phyloP scores from a whole-genome alignment of 2,113 vertebrate species.

The Tenrec ecaudatus region DNA sequence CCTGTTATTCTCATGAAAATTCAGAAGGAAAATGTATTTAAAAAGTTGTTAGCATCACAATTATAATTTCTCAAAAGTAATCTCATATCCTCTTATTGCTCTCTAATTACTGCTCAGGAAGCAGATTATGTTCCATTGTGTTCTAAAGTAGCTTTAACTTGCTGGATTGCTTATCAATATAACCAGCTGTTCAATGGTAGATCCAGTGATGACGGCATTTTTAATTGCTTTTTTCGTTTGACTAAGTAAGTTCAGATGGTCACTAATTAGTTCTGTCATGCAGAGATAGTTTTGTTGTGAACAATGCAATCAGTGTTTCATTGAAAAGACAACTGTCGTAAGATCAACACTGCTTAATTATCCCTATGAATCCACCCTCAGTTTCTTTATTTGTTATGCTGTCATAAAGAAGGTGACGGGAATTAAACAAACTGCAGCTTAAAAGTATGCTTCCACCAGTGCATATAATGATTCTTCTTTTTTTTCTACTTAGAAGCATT shows the following conservation, averaged over 20 bases:
- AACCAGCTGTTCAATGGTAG: slow-evolving; percentile 90
- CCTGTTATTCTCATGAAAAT: slow-evolving; percentile 61
- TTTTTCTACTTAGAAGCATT: slow-evolving; percentile 78
- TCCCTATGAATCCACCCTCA: slow-evolving; percentile 83
- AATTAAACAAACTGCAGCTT: slow-evolving; percentile 84
- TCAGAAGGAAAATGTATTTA: slow-evolving; percentile 68
- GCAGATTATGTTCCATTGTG: slow-evolving; percentile 89
- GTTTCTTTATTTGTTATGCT: slow-evolving; percentile 86
- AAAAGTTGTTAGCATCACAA: slow-evolving; percentile 85
- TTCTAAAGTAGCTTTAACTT: slow-evolving; percentile 90
- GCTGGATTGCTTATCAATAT: slow-evolving; percentile 92
- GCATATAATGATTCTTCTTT: slow-evolving; percentile 83
- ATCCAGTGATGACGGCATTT: slow-evolving; percentile 89
- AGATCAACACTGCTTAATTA: slow-evolving; percentile 88
- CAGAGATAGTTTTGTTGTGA: slow-evolving; percentile 89
- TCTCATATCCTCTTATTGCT: slow-evolving; percentile 84
- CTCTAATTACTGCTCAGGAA: slow-evolving; percentile 90
- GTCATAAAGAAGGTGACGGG: slow-evolving; percentile 85
- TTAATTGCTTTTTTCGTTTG: slow-evolving; percentile 93
- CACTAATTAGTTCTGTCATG: slow-evolving; percentile 96
- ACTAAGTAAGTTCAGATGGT: slow-evolving; percentile 95
- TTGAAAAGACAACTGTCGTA: slow-evolving; percentile 87
- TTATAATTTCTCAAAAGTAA: slow-evolving; percentile 83
- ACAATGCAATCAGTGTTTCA: slow-evolving; percentile 90
- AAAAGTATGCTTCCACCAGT: slow-evolving; percentile 79